phyloP scores from a whole-genome alignment of 2,797 vertebrate species.

The Mormyrus proboscirostris region DNA sequence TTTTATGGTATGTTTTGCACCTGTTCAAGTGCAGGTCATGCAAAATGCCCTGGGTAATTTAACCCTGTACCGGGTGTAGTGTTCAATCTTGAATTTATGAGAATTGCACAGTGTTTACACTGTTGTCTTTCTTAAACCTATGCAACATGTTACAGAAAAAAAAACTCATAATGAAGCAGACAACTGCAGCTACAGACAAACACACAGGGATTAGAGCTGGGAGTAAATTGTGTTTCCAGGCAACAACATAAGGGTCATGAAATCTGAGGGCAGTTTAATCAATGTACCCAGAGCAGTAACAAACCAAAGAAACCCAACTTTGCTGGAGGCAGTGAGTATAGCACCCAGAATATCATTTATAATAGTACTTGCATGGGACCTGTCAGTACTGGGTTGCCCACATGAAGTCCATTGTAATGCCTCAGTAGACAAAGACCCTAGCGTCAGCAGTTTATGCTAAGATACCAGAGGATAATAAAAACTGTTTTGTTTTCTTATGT shows the following conservation, averaged over 20 bases:
- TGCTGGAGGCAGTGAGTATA: background rate
- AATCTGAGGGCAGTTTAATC: background rate
- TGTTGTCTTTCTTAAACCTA: background rate
- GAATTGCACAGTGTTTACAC: background rate
- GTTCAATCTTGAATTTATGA: background rate
- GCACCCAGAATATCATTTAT: background rate
- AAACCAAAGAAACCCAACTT: background rate
- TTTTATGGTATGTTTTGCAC: background rate
- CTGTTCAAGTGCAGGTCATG: background rate
- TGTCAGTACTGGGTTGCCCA: background rate
- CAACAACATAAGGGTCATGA: background rate
- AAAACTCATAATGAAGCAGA: background rate
- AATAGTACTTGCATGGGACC: background rate
- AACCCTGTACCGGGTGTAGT: background rate
- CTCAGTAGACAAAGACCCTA: background rate
- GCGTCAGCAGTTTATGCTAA: background rate
- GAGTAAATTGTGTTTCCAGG: background rate
- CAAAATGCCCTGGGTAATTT: background rate
- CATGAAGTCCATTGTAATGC: background rate
- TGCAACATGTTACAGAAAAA: background rate
- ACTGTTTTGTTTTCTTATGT: background rate
- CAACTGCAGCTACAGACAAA: background rate
- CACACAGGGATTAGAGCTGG: background rate
- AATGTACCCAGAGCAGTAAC: background rate
- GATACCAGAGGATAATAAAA: background rate